phyloP scores from a whole-genome alignment of 2,888 invertebrate genomes.

The Stenoptilia bipunctidactyla region DNA sequence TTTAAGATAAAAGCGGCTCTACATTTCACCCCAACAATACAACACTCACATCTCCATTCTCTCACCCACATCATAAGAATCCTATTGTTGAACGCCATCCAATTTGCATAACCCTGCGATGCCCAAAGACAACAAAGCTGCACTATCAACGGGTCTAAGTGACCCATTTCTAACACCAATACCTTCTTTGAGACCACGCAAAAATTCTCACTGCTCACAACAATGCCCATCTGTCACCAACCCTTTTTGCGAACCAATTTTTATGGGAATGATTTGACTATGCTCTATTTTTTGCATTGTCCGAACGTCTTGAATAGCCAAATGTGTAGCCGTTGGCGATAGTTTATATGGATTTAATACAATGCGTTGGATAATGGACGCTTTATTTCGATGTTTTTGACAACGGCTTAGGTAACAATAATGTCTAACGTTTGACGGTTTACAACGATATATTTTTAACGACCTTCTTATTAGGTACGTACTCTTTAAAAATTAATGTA shows the following conservation, averaged over 20 bases:
- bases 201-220: conserved; percentile 63
- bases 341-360: conserved; percentile 54
- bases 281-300: conserved; percentile 69
- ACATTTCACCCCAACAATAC: no score
- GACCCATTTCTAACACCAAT: conserved; percentile 52
- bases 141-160: conserved; percentile 46
- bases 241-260: conserved; percentile 54
- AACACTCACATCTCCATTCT: not conserved
- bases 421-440: not conserved
- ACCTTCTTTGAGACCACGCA: conserved; percentile 39
- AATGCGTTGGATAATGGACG: conserved; percentile 32
- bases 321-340: conserved; percentile 57
- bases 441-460: not conserved
- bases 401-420: not conserved
- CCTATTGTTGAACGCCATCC: conserved; percentile 36
- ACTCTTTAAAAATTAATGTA: not conserved
- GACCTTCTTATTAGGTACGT: not conserved
- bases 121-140: conserved; percentile 29
- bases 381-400: conserved; percentile 24
- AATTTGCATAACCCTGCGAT: conserved; percentile 62
- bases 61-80: conserved; percentile 9
- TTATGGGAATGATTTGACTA: conserved; percentile 62
- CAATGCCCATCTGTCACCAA: conserved; percentile 49
- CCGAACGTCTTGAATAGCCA: conserved; percentile 33
- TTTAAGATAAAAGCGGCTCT: no score